Base-by-base conservation (phyloP, 2,797 vertebrate species). In the Pseudomugil gertrudae region DNA sequence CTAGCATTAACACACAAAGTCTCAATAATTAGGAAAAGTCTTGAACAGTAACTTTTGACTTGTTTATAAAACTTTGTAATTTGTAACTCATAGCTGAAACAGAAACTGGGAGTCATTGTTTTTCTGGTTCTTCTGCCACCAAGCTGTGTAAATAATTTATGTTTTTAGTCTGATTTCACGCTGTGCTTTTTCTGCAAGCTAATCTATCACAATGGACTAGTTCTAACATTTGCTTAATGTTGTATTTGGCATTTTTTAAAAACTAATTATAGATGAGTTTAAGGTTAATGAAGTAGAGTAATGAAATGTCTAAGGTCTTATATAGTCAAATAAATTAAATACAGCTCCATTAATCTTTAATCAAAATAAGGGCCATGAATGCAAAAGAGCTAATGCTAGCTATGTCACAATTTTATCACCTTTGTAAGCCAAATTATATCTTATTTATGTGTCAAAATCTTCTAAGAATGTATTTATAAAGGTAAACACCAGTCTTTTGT, bases 131-230 rank as follows among this genome's bases (percentile, higher is more conserved):
- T 30, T 9, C 3, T 66, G 58, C 66, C 58, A 47, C 61, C 63
- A 54, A 3, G 33, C 24, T 14, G 32, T 14, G 32, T 78, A 40
- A 82, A 76, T 79, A 75, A 83, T 83, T 64, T 0, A 81, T 81
- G 76, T 13, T 50, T 72, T 24, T 0, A 15, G 71, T 72, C 77
- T 59, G 73, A 67, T 62, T 63, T 57, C 5, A 23, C 19, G 29
- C 27, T 29, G n/a, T 47, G 33, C 63, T 80, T n/a, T 9, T 30
- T 21, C 23, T 51, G 2, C 21, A 50, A 13, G 2, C 43, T 35
- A 19, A 45, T 19, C 17, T 43, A 17, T 17, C 9, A 50, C 10
- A 10, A 23, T 27, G 7, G 51, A 53, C 14, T 23, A 15, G 11
- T 21, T 13, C 29, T 35, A 26, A 17, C 17, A 23, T 40, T 24